phyloP scores from a whole-genome alignment of 2,888 invertebrate species.

The Tiliacea aurago region DNA sequence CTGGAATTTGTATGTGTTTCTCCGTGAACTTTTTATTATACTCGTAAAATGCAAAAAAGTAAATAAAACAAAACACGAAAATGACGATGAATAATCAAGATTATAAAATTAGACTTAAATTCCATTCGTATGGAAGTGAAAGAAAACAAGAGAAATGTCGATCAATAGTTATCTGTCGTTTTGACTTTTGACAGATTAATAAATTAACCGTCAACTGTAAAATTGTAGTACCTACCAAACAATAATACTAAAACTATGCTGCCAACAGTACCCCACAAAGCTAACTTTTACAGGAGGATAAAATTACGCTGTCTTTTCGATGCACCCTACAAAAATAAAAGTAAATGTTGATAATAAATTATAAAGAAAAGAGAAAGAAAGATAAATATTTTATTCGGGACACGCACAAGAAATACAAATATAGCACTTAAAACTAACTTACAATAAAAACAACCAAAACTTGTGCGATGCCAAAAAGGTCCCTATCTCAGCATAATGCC shows the following conservation, averaged over 20 bases:
- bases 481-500: no score
- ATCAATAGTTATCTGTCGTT: background rate
- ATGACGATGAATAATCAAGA: background rate
- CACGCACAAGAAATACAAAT: no score
- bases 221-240: background rate
- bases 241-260: no score
- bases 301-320: background rate
- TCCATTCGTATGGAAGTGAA: background rate
- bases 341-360: background rate
- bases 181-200: background rate
- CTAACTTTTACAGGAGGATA: background rate
- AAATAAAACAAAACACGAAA: background rate
- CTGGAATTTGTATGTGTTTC: background rate
- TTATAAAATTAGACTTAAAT: background rate
- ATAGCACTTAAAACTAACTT: no score
- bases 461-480: no score
- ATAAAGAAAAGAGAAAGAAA: no score
- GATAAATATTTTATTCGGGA: no score
- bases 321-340: background rate
- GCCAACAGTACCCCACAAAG: background rate
- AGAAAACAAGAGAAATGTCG: background rate
- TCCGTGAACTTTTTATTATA: conserved; percentile 2
- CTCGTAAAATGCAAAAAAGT: background rate
- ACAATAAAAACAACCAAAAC: no score
- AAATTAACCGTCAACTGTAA: background rate